Conservation (phyloP, 30 jellyfish, hydroid and myxozoan genomes). For the Hydractinia echinata region DNA sequence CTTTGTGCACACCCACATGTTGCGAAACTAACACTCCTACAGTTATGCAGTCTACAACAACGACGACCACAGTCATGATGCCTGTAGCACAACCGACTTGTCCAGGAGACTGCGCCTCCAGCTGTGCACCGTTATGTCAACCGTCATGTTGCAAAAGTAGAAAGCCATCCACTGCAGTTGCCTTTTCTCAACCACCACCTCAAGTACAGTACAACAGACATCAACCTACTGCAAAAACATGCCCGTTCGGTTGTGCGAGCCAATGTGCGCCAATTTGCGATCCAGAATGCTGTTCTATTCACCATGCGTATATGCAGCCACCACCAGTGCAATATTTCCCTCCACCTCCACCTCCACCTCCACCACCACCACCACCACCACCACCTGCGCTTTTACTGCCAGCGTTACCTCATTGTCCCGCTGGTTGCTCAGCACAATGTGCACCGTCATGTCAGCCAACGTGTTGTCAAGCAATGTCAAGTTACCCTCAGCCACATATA, state of each 20-base stretch:
- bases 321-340: background rate
- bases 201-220: constrained; percentile 6
- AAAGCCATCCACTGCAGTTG: background rate
- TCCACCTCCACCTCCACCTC: background rate
- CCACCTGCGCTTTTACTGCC: background rate
- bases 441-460: constrained; percentile 29
- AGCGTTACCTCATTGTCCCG: constrained; percentile 16
- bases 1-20: constrained; percentile 58
- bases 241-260: background rate
- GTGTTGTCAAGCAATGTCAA: constrained; percentile 28
- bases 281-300: constrained; percentile 1
- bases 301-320: background rate
- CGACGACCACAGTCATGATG: background rate
- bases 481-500: constrained; percentile 17
- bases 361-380: background rate
- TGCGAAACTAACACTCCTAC: constrained; percentile 41
- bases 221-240: background rate
- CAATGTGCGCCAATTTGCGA: constrained; percentile 1
- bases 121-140: constrained; percentile 17
- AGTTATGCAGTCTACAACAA: no score
- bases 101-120: constrained; percentile 21
- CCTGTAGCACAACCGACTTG: background rate
- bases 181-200: constrained; percentile 12
- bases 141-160: constrained; percentile 2
- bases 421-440: constrained; percentile 24